Base-by-base conservation (phyloP, 2,113 vertebrate species). In the Hemichromis elongatus region DNA sequence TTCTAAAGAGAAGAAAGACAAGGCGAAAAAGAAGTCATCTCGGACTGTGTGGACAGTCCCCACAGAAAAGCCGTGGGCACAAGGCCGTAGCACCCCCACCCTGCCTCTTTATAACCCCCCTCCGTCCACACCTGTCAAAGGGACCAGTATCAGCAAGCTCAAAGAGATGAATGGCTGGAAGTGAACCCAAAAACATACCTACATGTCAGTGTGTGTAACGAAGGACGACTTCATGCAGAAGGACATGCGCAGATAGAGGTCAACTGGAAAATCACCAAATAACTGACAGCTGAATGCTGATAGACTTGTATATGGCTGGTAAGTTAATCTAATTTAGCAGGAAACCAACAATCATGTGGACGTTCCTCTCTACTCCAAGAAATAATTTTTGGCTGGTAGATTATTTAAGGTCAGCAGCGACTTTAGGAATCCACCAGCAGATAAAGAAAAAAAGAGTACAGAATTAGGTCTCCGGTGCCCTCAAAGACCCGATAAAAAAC, bases 151-250 rank as follows among this genome's bases (percentile, higher is more conserved):
- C 91, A 93, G 90, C 77, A 89, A 88, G 57, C 93, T 95, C 2
- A 95, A 95, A 28, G 95, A 96, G 89, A 87, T 94, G 92, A 95
- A 96, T 4, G 94, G 95, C 61, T 96, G 95, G 95, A 95, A 95
- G 91, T 95, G 89, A 94, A 35, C 5, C 13, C 33, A 16, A 13
- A 63, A 33, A 37, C 73, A 37, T 14, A 55, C 9, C 24, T 7
- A 30, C 33, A 21, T 28, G 68, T 81, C 52, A 14, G 77, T 52
- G 40, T 24, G 37, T 0, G 28, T 12, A 56, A 61, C 37, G 12
- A 26, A 54, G n/a, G 53, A 54, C 9, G 53, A 21, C 1, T 75
- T 75, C 68, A 5, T 45, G 8, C 1, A 54, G n/a, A 52, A 81
- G 21, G 9, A n/a, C 24, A 24, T 47, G 47, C 30, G 11, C 12